Evolutionary conservation across 1,140 invertebrate species (phyloP).

Genomic region (Zaprionus vittiger): DNA sequence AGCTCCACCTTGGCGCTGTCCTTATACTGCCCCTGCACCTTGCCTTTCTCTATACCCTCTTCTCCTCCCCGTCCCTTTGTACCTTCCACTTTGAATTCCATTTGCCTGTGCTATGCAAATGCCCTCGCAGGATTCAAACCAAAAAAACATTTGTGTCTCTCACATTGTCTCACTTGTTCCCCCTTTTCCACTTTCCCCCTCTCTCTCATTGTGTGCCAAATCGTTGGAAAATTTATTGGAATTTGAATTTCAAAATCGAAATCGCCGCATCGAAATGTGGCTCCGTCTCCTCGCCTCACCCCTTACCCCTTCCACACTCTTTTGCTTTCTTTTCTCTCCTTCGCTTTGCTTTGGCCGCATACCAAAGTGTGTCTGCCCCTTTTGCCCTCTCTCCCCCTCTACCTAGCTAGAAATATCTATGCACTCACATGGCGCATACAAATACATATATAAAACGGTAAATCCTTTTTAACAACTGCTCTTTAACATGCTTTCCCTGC

Average conservation of each 20-base stretch:
- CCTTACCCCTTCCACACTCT: background rate
- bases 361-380: slow-evolving; percentile 59
- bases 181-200: background rate
- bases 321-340: background rate
- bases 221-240: slow-evolving; percentile 82
- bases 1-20: slow-evolving; percentile 14
- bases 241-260: slow-evolving; percentile 82
- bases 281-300: background rate
- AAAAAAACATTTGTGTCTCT: slow-evolving; percentile 33
- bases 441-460: slow-evolving; percentile 73
- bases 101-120: slow-evolving; percentile 56
- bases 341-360: slow-evolving; percentile 57
- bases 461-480: slow-evolving; percentile 83
- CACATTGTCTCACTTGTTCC: background rate
- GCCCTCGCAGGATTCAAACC: background rate
- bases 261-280: slow-evolving; percentile 71
- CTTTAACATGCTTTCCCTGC: slow-evolving; percentile 70
- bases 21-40: slow-evolving; percentile 18
- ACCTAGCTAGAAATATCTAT: background rate
- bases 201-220: slow-evolving; percentile 69
- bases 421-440: slow-evolving; percentile 44
- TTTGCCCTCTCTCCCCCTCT: background rate
- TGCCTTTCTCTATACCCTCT: slow-evolving; percentile 10
- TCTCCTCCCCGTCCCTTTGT: background rate
- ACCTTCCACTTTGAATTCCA: background rate